phyloP scores from a whole-genome alignment of 2,888 invertebrate species.

The Uropetala carovei region DNA sequence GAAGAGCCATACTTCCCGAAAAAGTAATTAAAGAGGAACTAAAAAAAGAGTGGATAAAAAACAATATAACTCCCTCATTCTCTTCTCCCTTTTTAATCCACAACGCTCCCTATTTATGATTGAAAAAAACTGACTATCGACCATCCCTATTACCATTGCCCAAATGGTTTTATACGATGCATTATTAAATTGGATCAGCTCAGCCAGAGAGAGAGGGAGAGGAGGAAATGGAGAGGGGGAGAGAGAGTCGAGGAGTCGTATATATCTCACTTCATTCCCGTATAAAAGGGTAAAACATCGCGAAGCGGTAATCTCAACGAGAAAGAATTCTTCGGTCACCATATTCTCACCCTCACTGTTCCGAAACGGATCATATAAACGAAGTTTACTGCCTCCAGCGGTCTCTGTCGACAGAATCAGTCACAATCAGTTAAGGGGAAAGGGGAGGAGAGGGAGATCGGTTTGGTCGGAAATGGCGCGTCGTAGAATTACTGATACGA shows the following conservation, averaged over 20 bases:
- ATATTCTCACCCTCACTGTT: neutral
- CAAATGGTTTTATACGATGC: neutral
- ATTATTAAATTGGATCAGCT: conserved; percentile 4
- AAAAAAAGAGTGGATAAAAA: neutral
- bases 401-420: neutral
- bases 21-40: conserved; percentile 6
- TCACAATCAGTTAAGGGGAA: neutral
- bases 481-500: neutral
- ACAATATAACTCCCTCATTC: neutral
- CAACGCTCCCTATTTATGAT: neutral
- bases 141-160: neutral
- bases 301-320: neutral
- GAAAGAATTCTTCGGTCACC: neutral
- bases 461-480: neutral
- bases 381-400: neutral
- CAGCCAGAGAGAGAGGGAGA: too few relatives aligned
- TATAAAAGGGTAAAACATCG: conserved; percentile 1
- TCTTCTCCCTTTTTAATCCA: neutral
- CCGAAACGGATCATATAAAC: neutral
- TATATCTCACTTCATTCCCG: conserved; percentile 17
- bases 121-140: neutral
- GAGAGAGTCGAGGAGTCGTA: neutral
- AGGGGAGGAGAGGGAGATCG: neutral
- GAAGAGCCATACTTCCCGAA: neutral
- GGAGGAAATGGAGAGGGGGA: neutral